Conservation (phyloP, 1,140 invertebrate genomes). For the Drosophila lini region DNA sequence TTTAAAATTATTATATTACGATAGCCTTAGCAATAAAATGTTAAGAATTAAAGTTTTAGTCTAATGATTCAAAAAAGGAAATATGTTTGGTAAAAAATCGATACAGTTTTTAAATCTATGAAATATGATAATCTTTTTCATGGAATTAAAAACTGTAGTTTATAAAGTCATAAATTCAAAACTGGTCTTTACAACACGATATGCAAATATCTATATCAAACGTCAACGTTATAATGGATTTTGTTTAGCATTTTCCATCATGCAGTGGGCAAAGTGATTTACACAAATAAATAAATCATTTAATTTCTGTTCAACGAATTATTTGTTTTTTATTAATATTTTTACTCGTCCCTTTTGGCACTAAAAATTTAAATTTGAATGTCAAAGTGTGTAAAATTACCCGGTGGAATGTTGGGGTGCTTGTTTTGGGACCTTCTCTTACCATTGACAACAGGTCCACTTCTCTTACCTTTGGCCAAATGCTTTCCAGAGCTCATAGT, state of each 20-base stretch:
- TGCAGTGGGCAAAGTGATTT: neutral
- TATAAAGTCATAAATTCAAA: neutral
- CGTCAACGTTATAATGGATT: neutral
- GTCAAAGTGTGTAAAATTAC: neutral
- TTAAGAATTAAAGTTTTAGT: neutral
- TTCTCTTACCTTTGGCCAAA: conserved; percentile 58
- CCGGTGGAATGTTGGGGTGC: neutral
- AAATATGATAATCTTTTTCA: neutral
- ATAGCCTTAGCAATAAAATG: too few relatives aligned
- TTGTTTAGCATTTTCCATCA: neutral
- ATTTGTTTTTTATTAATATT: neutral
- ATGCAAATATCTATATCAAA: neutral
- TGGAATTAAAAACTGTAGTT: neutral
- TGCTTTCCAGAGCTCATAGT: conserved; percentile 62
- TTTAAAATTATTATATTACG: too few relatives aligned
- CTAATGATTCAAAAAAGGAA: neutral
- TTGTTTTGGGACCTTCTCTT: conserved; percentile 24
- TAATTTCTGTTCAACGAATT: neutral
- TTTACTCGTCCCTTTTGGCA: too few relatives aligned
- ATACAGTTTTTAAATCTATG: too few relatives aligned
- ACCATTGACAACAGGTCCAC: too few relatives aligned
- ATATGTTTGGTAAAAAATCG: neutral
- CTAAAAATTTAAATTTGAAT: neutral
- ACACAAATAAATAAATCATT: neutral
- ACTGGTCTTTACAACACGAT: neutral